Evolutionary conservation across 2,888 invertebrate genomes (phyloP).

Genomic region (Apotomis turbidana): DNA sequence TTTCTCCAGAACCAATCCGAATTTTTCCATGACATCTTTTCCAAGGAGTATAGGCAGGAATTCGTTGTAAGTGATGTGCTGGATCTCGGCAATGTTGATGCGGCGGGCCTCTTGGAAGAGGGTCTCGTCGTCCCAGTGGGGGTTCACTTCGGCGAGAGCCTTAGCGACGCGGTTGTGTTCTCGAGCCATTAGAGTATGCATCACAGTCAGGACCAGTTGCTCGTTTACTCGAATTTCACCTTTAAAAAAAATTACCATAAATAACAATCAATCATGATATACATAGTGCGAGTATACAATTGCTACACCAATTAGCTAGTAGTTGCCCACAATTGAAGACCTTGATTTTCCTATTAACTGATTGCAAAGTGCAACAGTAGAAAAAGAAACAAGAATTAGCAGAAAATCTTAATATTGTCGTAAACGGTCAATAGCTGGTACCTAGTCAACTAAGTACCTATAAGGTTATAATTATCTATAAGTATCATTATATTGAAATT

Average conservation of each 20-base stretch:
- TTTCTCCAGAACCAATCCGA: conserved; percentile 92
- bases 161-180: conserved; percentile 95
- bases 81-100: conserved; percentile 93
- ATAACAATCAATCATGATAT: background rate
- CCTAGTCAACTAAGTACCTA: too few species aligned
- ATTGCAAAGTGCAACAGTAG: too few species aligned
- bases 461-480: too few species aligned
- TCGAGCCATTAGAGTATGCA: conserved; percentile 95
- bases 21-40: conserved; percentile 96
- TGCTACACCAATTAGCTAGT: too few species aligned
- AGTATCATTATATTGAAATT: too few species aligned
- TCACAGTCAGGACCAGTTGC: conserved; percentile 93
- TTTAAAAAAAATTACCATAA: conserved; percentile 54
- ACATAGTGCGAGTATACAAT: too few species aligned
- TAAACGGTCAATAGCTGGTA: too few species aligned
- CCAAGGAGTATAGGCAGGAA: conserved; percentile 94
- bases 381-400: too few species aligned
- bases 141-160: conserved; percentile 90
- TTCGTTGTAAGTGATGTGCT: conserved; percentile 95
- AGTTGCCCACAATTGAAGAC: too few species aligned
- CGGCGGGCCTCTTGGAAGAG: conserved; percentile 94
- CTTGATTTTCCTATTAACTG: too few species aligned
- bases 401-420: too few species aligned
- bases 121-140: conserved; percentile 97
- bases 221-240: conserved; percentile 97